Conservation (phyloP, 1,140 invertebrate species). For the Archivesica marissinica region DNA sequence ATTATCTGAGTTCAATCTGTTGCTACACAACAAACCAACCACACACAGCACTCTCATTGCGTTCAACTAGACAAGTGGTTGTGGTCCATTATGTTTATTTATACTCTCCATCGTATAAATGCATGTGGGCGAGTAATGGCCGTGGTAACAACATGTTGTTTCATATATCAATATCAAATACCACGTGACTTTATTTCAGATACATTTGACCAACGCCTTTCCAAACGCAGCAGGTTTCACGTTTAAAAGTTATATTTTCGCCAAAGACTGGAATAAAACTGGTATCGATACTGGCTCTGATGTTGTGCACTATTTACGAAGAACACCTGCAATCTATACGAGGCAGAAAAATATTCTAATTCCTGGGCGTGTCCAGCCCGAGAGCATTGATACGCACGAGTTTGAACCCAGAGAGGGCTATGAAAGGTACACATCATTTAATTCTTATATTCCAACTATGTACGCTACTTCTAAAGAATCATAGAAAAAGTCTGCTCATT, state of each 20-base stretch:
- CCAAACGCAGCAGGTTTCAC: conserved; percentile 35
- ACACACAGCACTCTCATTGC: too few relatives aligned
- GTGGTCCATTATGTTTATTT: too few relatives aligned
- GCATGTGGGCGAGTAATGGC: too few relatives aligned
- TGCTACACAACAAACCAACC: too few relatives aligned
- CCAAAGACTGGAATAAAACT: conserved; percentile 33
- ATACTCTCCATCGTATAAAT: too few relatives aligned
- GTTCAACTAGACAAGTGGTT: too few relatives aligned
- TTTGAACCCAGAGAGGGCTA: background rate
- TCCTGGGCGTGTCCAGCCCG: background rate
- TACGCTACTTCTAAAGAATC: too few relatives aligned
- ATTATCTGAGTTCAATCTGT: too few relatives aligned
- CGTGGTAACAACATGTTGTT: too few relatives aligned
- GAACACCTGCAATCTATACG: conserved; percentile 28
- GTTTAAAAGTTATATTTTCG: conserved; percentile 39
- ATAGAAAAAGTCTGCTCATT: too few relatives aligned
- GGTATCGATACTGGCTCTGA: conserved; percentile 12
- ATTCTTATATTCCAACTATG: too few relatives aligned
- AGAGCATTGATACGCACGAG: conserved; percentile 24
- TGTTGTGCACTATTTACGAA: conserved; percentile 26
- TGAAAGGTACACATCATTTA: too few relatives aligned
- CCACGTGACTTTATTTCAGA: conserved; percentile 5
- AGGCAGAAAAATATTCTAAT: conserved; percentile 36
- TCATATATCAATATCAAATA: background rate
- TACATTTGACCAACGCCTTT: background rate